Base-by-base conservation (phyloP, 2,888 invertebrate genomes). In the Pteria penguin region DNA sequence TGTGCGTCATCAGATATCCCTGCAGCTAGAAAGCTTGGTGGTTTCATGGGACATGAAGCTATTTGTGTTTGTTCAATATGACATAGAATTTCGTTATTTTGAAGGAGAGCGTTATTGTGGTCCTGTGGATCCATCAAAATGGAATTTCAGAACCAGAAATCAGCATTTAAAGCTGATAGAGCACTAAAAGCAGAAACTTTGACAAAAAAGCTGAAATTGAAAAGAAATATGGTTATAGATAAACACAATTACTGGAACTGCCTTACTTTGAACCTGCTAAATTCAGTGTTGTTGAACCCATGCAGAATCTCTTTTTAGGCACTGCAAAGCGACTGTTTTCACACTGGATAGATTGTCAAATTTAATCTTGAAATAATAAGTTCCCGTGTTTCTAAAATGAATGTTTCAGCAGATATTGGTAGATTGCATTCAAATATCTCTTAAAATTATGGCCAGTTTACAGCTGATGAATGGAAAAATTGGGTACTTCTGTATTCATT, bases 221-320 rank as follows among this genome's bases (percentile, higher is more conserved):
- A 2, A 61, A 26, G 18, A 24, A 31, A 27, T 5, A 26, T n/a
- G n/a, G n/a, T n/a, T n/a, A n/a, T n/a, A n/a, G n/a, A n/a, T n/a
- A n/a, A n/a, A n/a, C n/a, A n/a, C 3, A 24, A 18, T 2, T 61
- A 18, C 31, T 61, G 18, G 61, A 61, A 14, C n/a, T 61, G 18
- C 29, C 27, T 61, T 61, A 61, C 29, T 61, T 61, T 61, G 61
- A 61, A 22, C 61, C 61, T 2, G 27, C 29, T n/a, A n/a, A n/a
- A n/a, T n/a, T n/a, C n/a, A n/a, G n/a, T n/a, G n/a, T n/a, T n/a
- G n/a, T n/a, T n/a, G 61, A 61, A 27, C 61, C 61, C 2, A 61
- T 61, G 61, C 61, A 61, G 4, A 61, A 61, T 24, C 29, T 61
- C 1, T 61, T 61, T 61, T 31, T 61, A 61, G 61, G 61, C 31